Base-by-base conservation (phyloP, 2,797 vertebrate species). In the Galago senegalensis region DNA sequence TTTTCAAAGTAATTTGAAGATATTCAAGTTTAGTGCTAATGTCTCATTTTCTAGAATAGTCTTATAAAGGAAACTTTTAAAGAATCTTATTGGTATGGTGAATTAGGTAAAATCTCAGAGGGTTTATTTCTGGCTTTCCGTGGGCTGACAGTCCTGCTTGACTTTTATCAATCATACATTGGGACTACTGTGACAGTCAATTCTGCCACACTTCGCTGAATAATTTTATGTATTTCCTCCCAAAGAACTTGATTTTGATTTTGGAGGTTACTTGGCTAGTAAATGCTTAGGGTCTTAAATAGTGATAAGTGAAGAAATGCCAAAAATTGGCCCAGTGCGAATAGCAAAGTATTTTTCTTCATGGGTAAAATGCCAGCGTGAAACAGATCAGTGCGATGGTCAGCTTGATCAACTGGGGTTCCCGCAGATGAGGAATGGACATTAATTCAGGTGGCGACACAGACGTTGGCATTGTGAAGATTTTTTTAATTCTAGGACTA, bases 1-100 rank as follows among this genome's bases (percentile, higher is more conserved):
- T 96, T 97, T 97, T 97, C 31, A 88, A 77, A 96, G 60, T 67
- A 80, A 97, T 96, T 98, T 95, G 84, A 97, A 93, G 9, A 89
- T 72, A 96, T 93, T 95, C 43, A 85, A 86, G 96, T 97, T 98
- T 96, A 93, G 96, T 61, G 2, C n/a, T 73, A 25, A 43, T 89
- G 17, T 96, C 27, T 85, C 29, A 89, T 89, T 88, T 96, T 81
- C 46, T 96, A 12, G 17, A 91, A 65, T 83, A 29, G 56, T 89
- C 31, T 87, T 91, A 90, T 58, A 40, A 31, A 94, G 87, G 46
- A 83, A 70, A 49, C 37, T 89, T 58, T 93, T 79, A 86, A 85
- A 76, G 2, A 86, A 13, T 29, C 29, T 94, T 40, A 80, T 96
- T 67, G 27, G 40, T 95, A 2, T 40, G 23, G 23, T 87, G 93